A percentile compares a stretch with the other conserved stretches of the same genome.
phyloP scores from a whole-genome alignment of 2,888 invertebrate species.

The Aethes cnicana region DNA sequence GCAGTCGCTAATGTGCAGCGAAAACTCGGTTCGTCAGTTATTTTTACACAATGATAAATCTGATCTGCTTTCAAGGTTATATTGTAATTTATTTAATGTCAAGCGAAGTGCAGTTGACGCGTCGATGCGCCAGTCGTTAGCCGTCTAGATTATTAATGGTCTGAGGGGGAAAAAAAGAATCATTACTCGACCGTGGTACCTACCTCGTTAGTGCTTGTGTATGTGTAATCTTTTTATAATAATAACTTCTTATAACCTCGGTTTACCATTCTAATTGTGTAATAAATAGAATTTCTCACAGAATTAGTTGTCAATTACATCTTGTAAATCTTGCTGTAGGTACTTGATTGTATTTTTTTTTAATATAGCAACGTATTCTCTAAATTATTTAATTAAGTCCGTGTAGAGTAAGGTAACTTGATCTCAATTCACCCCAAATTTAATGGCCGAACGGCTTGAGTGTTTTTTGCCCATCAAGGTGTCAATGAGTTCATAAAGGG shows the following conservation, averaged over 20 bases:
- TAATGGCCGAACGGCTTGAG: constrained; percentile 42
- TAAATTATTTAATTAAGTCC: constrained; percentile 23
- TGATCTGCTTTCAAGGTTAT: constrained; percentile 15
- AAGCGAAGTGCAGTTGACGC: constrained; percentile 9
- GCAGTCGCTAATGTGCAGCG: constrained; percentile 10
- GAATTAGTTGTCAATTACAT: too few relatives aligned
- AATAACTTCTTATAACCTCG: background rate
- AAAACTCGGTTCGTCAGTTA: constrained; percentile 9
- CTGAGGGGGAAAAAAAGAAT: constrained; percentile 1
- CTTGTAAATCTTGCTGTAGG: too few relatives aligned
- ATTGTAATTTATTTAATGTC: constrained; percentile 20
- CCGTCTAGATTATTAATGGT: constrained; percentile 13
- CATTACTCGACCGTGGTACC: constrained; percentile 1
- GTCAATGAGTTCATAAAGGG: constrained; percentile 63
- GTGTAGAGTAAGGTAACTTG: constrained; percentile 30
- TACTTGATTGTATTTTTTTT: constrained; percentile 23
- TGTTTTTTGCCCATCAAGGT: constrained; percentile 65
- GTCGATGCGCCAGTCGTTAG: constrained; percentile 5
- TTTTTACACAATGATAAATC: constrained; percentile 14
- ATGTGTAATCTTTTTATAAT: background rate
- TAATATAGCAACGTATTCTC: constrained; percentile 6
- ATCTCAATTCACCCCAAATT: constrained; percentile 35
- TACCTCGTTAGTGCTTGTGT: constrained; percentile 2
- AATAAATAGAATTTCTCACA: too few relatives aligned
- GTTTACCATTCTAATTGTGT: too few relatives aligned